These are phyloP conservation scores for Sula dactylatra DNA, from an alignment of 2,113 vertebrate genomes.

Conservation along the genomic window DNA sequence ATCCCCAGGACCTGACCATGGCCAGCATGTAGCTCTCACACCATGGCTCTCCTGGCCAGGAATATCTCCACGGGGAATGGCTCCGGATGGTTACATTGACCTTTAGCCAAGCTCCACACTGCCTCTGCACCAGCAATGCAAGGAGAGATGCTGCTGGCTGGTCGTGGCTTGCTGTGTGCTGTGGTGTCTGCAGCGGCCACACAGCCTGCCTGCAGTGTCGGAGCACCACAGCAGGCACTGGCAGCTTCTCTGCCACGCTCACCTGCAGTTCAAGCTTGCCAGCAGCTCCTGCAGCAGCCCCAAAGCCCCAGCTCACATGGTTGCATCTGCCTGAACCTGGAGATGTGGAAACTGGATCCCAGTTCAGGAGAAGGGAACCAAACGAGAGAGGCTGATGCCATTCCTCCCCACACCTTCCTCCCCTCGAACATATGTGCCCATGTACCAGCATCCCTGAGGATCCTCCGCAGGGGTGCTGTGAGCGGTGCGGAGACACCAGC, in stretches of 20 bases:
- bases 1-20: not conserved
- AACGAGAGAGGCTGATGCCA: not conserved
- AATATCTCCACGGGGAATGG: not conserved
- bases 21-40: conserved; percentile 16
- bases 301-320: not conserved
- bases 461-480: not conserved
- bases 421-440: not conserved
- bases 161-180: not conserved
- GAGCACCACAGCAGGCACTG: not conserved
- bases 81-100: not conserved
- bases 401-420: not conserved
- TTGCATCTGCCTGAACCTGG: not conserved
- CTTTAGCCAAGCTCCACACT: conserved; percentile 33
- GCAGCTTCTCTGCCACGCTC: not conserved
- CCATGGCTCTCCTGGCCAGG: not conserved
- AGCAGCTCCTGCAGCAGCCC: not conserved
- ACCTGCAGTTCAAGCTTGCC: not conserved
- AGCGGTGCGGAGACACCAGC: fast-evolving
- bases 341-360: not conserved
- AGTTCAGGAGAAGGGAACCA: not conserved
- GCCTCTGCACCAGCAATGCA: conserved; percentile 58
- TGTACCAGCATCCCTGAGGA: not conserved
- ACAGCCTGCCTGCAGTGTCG: not conserved
- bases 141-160: not conserved
- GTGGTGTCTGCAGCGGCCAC: not conserved